Percentiles rank a stretch among this genome's conserved stretches.
These are phyloP conservation scores for Sus scrofa DNA, from an alignment of 2,113 vertebrate genomes.

Conservation along the genomic window DNA sequence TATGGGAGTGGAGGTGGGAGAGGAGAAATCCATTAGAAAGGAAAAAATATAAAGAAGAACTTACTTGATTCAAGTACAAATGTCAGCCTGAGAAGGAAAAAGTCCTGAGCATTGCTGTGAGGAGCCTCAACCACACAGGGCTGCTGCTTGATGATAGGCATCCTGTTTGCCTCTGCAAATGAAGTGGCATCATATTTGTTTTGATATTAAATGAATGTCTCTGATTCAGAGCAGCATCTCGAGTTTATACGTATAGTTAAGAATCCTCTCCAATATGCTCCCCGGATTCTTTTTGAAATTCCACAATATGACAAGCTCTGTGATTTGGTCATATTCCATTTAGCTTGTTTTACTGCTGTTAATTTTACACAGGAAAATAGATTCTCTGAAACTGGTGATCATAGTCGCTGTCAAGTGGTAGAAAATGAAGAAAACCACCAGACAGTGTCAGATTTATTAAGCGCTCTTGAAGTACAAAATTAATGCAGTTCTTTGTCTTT, in stretches of 20 bases:
- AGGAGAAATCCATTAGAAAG: slow-evolving; percentile 87
- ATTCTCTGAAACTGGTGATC: slow-evolving; percentile 88
- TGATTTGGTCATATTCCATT: slow-evolving; percentile 87
- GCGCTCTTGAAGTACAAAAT: slow-evolving; percentile 86
- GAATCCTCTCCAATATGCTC: slow-evolving; percentile 52
- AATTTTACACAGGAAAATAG: slow-evolving; percentile 87
- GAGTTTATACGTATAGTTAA: slow-evolving; percentile 63
- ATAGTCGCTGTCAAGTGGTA: slow-evolving; percentile 87
- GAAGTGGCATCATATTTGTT: slow-evolving; percentile 79
- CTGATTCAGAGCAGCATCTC: neutral
- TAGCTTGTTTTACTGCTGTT: slow-evolving; percentile 86
- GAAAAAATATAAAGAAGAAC: slow-evolving; percentile 88
- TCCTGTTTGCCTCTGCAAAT: slow-evolving; percentile 64
- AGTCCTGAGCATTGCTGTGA: slow-evolving; percentile 67
- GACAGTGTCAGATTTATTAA: slow-evolving; percentile 90
- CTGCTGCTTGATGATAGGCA: slow-evolving; percentile 48
- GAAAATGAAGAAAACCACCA: slow-evolving; percentile 90
- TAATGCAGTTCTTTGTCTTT: slow-evolving; percentile 88
- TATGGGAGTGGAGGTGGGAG: too few species aligned
- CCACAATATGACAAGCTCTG: slow-evolving; percentile 71
- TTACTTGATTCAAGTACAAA: slow-evolving; percentile 86
- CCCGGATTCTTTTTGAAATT: slow-evolving; percentile 79
- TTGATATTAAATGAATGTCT: slow-evolving; percentile 34
- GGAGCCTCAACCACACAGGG: slow-evolving; percentile 6
- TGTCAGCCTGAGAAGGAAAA: slow-evolving; percentile 81